Conservation (phyloP, 2,113 vertebrate genomes). For the Spermophilus dauricus region DNA sequence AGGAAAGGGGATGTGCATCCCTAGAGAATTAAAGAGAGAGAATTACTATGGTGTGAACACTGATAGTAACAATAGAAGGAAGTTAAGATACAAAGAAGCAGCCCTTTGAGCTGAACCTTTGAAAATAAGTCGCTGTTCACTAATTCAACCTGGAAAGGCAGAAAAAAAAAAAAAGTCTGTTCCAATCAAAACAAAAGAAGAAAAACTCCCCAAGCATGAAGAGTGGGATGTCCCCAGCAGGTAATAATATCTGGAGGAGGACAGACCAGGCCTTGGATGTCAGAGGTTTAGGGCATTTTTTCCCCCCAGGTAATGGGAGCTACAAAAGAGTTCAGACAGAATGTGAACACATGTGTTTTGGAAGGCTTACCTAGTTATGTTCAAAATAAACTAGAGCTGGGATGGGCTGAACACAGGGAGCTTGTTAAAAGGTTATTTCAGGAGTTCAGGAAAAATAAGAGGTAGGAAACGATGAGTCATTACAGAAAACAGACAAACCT, state of each 20-base stretch:
- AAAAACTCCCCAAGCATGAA: not conserved
- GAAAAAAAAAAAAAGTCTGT: not conserved
- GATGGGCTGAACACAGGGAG: not conserved
- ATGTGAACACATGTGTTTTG: not conserved
- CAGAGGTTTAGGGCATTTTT: not conserved
- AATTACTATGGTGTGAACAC: not conserved
- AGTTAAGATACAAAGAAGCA: not conserved
- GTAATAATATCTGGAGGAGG: not conserved
- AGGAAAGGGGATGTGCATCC: not conserved
- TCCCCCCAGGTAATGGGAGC: not conserved
- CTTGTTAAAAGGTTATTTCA: slow-evolving; percentile 31
- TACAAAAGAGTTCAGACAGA: not conserved
- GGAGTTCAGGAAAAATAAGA: slow-evolving; percentile 22
- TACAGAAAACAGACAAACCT: slow-evolving; percentile 17
- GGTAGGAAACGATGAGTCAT: slow-evolving; percentile 40
- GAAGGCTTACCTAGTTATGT: not conserved
- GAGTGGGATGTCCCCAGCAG: not conserved
- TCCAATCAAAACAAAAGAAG: not conserved
- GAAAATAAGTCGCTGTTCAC: not conserved
- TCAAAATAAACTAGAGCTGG: slow-evolving; percentile 12
- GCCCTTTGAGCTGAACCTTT: not conserved
- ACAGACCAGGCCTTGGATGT: not conserved
- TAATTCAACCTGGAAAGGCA: not conserved
- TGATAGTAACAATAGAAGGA: not conserved
- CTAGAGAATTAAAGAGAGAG: not conserved